Evolutionary conservation across 2,888 invertebrate species (phyloP), one percentile per base, ranked within the genome.

Genomic region (Tachina fera): DNA sequence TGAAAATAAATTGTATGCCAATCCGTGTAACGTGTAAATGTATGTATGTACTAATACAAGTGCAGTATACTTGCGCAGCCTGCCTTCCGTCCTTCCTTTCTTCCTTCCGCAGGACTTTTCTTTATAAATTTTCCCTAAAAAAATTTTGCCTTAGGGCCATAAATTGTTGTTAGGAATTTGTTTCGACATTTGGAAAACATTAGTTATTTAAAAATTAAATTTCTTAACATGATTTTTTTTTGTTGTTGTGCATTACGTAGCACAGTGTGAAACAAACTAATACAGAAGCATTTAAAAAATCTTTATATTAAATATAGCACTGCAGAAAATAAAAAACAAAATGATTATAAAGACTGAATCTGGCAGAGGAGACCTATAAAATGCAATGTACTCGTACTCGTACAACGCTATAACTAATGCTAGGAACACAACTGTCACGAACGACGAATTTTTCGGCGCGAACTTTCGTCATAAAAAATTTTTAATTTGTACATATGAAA

Each of bases 91-190:
- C 19, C 67, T 16, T 76, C 14, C 67, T 16, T 10, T 61, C 47
- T 61, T 65, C 3, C 45, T 58, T 51, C 19, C n/a, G 1, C 11
- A 14, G 1, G 58, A 10, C 16, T 78, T 78, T 45, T 16, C 56
- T 47, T 63, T 51, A 9, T 10, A 41, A 71, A 19, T 65, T 47
- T 71, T 76, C 70, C 31, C 39, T 58, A 39, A 72, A 16, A 22
- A 83, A 79, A 65, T 65, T 71, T 71, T 39, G 68, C 78, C 89
- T 89, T 89, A 90, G 90, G 89, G 88, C 89, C 79, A 91, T 91
- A 91, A 91, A 91, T 91, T 90, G 88, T 91, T 90, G 90, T 91
- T 90, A 89, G 89, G 90, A 89, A 89, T 91, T 90, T 87, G 88
- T 88, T 90, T 89, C 82, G 88, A 88, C 88, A 72, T 89, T 89